A percentile compares a stretch with the other conserved stretches of the same genome.
Evolutionary conservation across 1,140 invertebrate species (phyloP).

Genomic region (Ephestia elutella): DNA sequence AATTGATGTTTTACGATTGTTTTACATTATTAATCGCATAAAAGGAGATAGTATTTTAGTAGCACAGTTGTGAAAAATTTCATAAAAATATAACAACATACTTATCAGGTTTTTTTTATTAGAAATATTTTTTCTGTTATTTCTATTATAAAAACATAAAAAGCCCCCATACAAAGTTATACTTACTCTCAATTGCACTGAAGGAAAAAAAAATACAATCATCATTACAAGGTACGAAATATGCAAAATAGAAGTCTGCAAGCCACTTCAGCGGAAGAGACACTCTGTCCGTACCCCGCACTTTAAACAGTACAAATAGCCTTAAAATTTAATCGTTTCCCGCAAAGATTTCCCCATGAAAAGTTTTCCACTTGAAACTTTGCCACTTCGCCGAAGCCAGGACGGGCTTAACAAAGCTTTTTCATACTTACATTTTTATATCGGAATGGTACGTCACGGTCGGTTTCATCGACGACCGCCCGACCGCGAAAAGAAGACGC

Average conservation of each 20-base stretch:
- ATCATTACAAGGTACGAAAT: conserved; percentile 5
- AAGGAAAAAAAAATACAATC: not conserved
- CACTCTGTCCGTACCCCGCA: conserved; percentile 32
- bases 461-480: conserved; percentile 61
- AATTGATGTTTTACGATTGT: too few relatives aligned
- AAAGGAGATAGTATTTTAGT: too few relatives aligned
- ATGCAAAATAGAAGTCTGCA: not conserved
- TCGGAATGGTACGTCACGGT: conserved; percentile 69
- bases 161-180: too few relatives aligned
- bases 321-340: conserved; percentile 70
- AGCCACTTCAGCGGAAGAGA: conserved; percentile 18
- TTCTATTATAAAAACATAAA: too few relatives aligned
- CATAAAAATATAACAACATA: too few relatives aligned
- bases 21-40: too few relatives aligned
- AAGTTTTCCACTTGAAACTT: conserved; percentile 74
- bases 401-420: conserved; percentile 72
- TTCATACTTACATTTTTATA: conserved; percentile 74
- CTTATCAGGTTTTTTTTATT: too few relatives aligned
- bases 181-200: too few relatives aligned
- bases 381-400: conserved; percentile 67
- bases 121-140: too few relatives aligned
- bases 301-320: conserved; percentile 62
- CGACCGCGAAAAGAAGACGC: conserved; percentile 66
- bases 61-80: too few relatives aligned
- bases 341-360: conserved; percentile 69